A percentile compares a stretch with the other conserved stretches of the same genome.
These are phyloP conservation scores for Gastrophysa polygoni DNA, from an alignment of 2,888 invertebrate genomes.

Conservation along the genomic window DNA sequence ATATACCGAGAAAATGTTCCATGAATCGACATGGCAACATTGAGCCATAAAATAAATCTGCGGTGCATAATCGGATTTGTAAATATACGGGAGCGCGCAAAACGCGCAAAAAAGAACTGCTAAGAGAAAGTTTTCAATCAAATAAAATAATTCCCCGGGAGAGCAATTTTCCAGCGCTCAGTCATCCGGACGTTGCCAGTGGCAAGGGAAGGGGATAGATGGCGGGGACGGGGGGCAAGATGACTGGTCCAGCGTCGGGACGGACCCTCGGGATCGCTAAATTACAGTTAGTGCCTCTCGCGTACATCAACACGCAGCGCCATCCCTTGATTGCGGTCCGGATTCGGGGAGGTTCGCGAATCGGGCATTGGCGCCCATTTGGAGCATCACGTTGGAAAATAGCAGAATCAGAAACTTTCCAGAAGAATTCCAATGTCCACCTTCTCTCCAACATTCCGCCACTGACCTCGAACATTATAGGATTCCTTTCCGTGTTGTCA, in stretches of 20 bases:
- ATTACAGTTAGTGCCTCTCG: slow-evolving; percentile 59
- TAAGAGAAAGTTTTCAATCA: slow-evolving; percentile 66
- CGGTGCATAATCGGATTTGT: slow-evolving; percentile 60
- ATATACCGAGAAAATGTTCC: no score
- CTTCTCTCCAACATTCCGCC: no score
- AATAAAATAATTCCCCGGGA: slow-evolving; percentile 76
- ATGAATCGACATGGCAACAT: not conserved
- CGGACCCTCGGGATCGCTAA: slow-evolving; percentile 57
- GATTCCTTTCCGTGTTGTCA: no score
- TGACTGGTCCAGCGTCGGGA: slow-evolving; percentile 50
- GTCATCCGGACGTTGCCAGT: slow-evolving; percentile 54
- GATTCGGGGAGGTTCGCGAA: slow-evolving; percentile 3
- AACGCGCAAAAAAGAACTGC: slow-evolving; percentile 50
- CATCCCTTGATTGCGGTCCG: slow-evolving; percentile 17
- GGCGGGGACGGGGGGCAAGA: slow-evolving; percentile 45
- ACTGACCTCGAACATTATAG: no score
- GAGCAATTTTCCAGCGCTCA: slow-evolving; percentile 71
- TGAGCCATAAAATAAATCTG: slow-evolving; percentile 57
- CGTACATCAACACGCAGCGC: slow-evolving; percentile 57
- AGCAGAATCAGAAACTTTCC: no score
- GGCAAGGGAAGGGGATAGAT: not conserved
- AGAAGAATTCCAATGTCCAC: no score
- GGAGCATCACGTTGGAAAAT: no score
- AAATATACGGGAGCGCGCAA: slow-evolving; percentile 54
- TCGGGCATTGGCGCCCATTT: not conserved